Evolutionary conservation across 2,888 invertebrate species (phyloP), one percentile per base, ranked within the genome.

Genomic region (Prosopocoilus inquinatus): DNA sequence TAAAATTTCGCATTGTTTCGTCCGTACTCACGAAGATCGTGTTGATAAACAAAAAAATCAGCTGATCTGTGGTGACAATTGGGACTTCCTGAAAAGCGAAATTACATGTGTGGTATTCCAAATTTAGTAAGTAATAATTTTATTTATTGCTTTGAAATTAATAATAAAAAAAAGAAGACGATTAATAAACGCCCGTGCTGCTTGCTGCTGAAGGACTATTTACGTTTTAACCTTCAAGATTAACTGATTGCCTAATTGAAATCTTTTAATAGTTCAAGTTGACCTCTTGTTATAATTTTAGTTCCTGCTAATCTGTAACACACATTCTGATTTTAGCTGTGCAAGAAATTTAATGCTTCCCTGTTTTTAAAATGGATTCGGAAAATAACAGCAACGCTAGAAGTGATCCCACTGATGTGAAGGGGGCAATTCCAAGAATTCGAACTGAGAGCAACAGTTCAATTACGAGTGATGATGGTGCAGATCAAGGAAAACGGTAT

Each of bases 391-490:
- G 54, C 44, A 61, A 60, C 35, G n/a, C 41, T 9, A 47, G 61
- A 36, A 62, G 61, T 56, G 62, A 67, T 50, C 69, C 70, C 7
- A 66, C 67, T 52, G 65, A 70, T 49, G 57, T 64, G 35, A 61
- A 64, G 44, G 62, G 61, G 46, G 48, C 59, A 48, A 56, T 64
- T 20, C 51, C 73, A 39, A 70, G 75, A 56, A 62, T 70, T 32
- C 66, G 77, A 58, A 72, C 72, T n/a, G 70, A 73, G 54, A 76
- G 76, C 63, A 76, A 76, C 60, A 73, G 73, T 62, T 76, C 76
- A 5, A 60, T 61, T 49, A 67, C 68, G 11, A 75, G 75, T 61
- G 77, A 76, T 44, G 76, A 77, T 66, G 75, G 71, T 15, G 58
- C 66, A 45, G 69, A 70, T 54, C 68, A 47, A 64, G 73, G 73